Conservation (phyloP, 2,113 vertebrate species). For the Erpornis zantholeuca region DNA sequence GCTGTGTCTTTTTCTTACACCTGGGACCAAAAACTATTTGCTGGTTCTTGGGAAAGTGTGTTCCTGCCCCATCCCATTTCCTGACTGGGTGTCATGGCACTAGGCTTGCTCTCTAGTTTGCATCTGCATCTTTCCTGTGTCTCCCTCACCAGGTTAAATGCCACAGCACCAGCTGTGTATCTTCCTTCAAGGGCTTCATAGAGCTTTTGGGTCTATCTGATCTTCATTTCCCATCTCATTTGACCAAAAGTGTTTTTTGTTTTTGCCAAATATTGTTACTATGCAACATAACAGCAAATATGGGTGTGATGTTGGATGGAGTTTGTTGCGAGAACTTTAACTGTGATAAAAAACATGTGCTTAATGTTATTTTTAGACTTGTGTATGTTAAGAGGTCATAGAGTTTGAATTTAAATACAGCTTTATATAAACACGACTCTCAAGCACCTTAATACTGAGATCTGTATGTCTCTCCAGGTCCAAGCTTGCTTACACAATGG, state of each 20-base stretch:
- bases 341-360: conserved; percentile 36
- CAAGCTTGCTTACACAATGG: background rate
- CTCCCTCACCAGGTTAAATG: background rate
- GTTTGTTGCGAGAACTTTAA: conserved; percentile 26
- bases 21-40: background rate
- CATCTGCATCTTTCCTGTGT: background rate
- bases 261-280: conserved; percentile 3
- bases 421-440: conserved; percentile 25
- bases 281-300: conserved; percentile 33
- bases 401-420: conserved; percentile 51
- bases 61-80: background rate
- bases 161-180: background rate
- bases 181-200: background rate
- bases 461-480: background rate
- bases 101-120: background rate
- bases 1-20: background rate
- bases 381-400: conserved; percentile 42
- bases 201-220: background rate
- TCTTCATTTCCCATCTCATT: background rate
- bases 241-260: background rate
- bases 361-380: conserved; percentile 61
- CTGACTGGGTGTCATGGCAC: background rate
- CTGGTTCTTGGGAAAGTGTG: background rate
- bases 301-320: conserved; percentile 22
- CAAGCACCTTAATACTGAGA: conserved; percentile 11